Percentiles rank a stretch among this genome's conserved stretches.
Conservation (phyloP, 2,888 invertebrate species). For the Spilosoma lubricipeda region DNA sequence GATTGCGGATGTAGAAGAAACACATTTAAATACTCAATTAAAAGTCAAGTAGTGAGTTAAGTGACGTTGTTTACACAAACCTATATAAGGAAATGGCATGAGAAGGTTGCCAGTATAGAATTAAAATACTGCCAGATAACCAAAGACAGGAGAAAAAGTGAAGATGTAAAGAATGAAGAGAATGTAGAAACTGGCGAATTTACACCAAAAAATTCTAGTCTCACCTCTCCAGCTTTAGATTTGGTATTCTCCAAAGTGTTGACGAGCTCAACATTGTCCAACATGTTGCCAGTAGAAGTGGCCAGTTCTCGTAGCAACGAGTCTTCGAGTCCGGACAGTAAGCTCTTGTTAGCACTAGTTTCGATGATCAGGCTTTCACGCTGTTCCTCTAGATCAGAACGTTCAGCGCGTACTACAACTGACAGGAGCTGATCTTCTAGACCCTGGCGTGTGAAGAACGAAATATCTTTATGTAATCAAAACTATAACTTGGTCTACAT, state of each 20-base stretch:
- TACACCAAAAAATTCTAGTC: not conserved
- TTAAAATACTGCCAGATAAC: not conserved
- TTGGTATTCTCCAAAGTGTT: slow-evolving; percentile 96
- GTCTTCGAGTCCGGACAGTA: slow-evolving; percentile 94
- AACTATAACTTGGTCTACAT: not conserved
- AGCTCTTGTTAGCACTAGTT: slow-evolving; percentile 94
- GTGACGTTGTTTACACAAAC: too few species aligned
- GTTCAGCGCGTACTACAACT: slow-evolving; percentile 94
- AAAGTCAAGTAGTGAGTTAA: too few species aligned
- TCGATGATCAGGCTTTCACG: slow-evolving; percentile 93
- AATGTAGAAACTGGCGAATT: too few species aligned
- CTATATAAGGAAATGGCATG: not conserved
- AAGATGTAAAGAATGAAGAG: too few species aligned
- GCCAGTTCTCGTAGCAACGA: slow-evolving; percentile 94
- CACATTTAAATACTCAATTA: not conserved
- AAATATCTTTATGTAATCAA: not conserved
- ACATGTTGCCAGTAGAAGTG: slow-evolving; percentile 95
- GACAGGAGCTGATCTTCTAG: slow-evolving; percentile 96
- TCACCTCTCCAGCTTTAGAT: slow-evolving; percentile 93
- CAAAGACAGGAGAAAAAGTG: too few species aligned
- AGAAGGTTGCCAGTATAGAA: not conserved
- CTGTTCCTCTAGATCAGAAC: slow-evolving; percentile 95
- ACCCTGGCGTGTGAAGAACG: slow-evolving; percentile 82
- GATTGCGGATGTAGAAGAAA: not conserved
- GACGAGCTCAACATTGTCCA: slow-evolving; percentile 95